Conservation (phyloP, 2,797 vertebrate species). For the Sus cebifrons region DNA sequence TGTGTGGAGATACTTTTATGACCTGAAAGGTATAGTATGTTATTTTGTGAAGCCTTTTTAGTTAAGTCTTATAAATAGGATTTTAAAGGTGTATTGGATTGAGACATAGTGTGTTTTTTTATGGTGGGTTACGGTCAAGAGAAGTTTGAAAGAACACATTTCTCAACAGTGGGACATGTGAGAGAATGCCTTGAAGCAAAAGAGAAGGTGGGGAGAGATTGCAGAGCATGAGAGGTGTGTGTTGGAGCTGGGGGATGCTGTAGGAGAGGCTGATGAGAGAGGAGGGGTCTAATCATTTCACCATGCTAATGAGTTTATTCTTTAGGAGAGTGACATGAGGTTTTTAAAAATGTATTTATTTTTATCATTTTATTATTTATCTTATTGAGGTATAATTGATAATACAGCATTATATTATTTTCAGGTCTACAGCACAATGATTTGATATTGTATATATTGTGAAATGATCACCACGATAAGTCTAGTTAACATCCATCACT, state of each 20-base stretch:
- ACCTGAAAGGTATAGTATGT: slow-evolving; percentile 87
- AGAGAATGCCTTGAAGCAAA: not conserved
- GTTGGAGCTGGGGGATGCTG: not conserved
- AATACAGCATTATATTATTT: not conserved
- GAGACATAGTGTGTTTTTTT: not conserved
- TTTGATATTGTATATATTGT: not conserved
- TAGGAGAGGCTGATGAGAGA: not conserved
- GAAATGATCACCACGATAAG: not conserved
- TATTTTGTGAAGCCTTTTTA: slow-evolving; percentile 44
- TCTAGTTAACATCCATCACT: not conserved
- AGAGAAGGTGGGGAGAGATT: not conserved
- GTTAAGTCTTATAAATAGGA: not conserved
- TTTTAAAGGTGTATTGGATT: not conserved
- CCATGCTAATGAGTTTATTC: not conserved
- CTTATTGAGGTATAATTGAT: not conserved
- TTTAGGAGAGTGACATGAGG: not conserved
- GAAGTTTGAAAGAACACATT: slow-evolving; percentile 20
- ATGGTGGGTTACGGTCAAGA: not conserved
- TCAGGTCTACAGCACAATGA: not conserved
- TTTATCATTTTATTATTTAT: not conserved
- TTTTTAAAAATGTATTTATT: not conserved
- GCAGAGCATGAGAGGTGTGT: not conserved
- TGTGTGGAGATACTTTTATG: slow-evolving; percentile 89
- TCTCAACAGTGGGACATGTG: slow-evolving; percentile 8
- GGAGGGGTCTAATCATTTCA: no score